Conservation (phyloP, 2,113 vertebrate species). For the Ascaphus truei region DNA sequence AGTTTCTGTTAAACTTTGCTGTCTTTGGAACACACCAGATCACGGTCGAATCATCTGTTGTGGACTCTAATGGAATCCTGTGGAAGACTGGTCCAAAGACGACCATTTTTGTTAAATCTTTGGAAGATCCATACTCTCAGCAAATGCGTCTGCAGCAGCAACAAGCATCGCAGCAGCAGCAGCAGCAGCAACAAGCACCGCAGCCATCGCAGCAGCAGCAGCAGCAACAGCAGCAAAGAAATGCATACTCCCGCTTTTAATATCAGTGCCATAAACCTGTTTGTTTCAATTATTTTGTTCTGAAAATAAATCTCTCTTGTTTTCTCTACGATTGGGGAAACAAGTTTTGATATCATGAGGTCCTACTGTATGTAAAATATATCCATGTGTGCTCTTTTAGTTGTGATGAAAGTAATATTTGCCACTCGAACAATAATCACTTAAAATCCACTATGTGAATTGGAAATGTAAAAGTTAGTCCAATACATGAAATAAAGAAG, state of each 20-base stretch:
- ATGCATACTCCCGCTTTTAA: slow-evolving; percentile 62
- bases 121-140: slow-evolving; percentile 92
- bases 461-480: too few relatives aligned
- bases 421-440: too few relatives aligned
- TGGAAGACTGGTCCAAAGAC: slow-evolving; percentile 94
- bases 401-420: too few relatives aligned
- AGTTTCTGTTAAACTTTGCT: slow-evolving; percentile 90
- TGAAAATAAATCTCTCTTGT: too few relatives aligned
- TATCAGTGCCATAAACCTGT: too few relatives aligned
- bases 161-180: slow-evolving; percentile 66
- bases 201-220: slow-evolving; percentile 31
- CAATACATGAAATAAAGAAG: too few relatives aligned
- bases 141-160: slow-evolving; percentile 83
- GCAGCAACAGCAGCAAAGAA: slow-evolving; percentile 49
- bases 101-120: slow-evolving; percentile 83
- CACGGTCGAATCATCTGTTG: slow-evolving; percentile 90
- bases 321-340: too few relatives aligned
- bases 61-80: slow-evolving; percentile 83
- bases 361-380: too few relatives aligned
- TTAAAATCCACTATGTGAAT: too few relatives aligned
- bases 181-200: slow-evolving; percentile 57
- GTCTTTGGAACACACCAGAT: slow-evolving; percentile 87
- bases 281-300: too few relatives aligned
- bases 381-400: too few relatives aligned
- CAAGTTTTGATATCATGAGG: too few relatives aligned